phyloP scores from a whole-genome alignment of 2,113 vertebrate species.

The Macroglossus sobrinus region DNA sequence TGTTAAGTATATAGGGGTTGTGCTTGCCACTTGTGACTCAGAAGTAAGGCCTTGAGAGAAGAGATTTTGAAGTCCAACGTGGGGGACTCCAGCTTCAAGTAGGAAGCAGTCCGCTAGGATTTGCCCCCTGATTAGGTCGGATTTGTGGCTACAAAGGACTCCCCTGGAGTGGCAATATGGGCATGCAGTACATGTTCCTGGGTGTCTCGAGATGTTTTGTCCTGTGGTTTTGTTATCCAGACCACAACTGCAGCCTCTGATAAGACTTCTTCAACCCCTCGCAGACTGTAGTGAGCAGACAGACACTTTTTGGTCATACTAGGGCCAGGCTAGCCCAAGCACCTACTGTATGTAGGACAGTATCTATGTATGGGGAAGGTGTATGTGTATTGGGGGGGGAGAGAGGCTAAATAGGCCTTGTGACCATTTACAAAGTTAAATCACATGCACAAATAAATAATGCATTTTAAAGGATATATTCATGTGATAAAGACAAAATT shows the following conservation, averaged over 20 bases:
- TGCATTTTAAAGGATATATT: background rate
- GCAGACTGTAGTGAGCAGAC: background rate
- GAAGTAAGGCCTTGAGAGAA: background rate
- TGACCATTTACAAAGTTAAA: background rate
- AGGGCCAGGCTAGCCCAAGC: background rate
- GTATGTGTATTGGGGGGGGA: accelerated
- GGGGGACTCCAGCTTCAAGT: background rate
- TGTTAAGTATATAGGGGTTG: background rate
- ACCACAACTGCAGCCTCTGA: background rate
- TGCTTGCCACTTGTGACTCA: background rate
- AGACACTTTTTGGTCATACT: background rate
- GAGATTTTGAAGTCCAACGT: background rate
- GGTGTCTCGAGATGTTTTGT: background rate
- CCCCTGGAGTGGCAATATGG: background rate
- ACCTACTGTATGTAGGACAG: background rate
- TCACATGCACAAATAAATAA: background rate
- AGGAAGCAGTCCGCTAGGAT: background rate
- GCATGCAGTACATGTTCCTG: background rate
- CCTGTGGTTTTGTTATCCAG: background rate
- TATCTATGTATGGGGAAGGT: background rate
- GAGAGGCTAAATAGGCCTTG: background rate
- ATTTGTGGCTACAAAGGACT: background rate
- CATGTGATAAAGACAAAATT: background rate
- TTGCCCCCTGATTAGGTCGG: background rate
- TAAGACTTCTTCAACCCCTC: background rate